These are phyloP conservation scores for Thaumetopoea pityocampa DNA, from an alignment of 1,140 invertebrate species.

Conservation along the genomic window DNA sequence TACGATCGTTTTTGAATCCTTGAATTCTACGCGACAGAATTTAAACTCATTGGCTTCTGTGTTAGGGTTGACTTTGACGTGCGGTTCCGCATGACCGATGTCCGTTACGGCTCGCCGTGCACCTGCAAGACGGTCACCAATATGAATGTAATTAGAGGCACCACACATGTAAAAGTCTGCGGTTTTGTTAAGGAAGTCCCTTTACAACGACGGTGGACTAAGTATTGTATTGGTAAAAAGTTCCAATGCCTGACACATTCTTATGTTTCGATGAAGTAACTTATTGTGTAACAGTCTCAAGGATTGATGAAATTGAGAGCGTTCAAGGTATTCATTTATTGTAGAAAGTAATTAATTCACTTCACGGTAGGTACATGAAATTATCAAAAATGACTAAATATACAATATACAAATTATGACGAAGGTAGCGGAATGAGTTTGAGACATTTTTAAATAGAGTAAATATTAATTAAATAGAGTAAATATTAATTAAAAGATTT, in stretches of 20 bases:
- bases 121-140: slow-evolving; percentile 61
- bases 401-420: too few relatives aligned
- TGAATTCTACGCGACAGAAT: slow-evolving; percentile 8
- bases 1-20: slow-evolving; percentile 25
- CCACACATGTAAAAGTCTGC: slow-evolving; percentile 46
- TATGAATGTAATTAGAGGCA: slow-evolving; percentile 63
- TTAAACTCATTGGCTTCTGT: slow-evolving; percentile 1
- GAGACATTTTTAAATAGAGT: too few relatives aligned
- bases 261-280: slow-evolving; percentile 1
- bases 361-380: too few relatives aligned
- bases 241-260: slow-evolving; percentile 4
- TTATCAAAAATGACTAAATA: too few relatives aligned
- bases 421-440: too few relatives aligned
- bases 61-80: slow-evolving; percentile 24
- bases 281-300: not conserved
- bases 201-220: slow-evolving; percentile 22
- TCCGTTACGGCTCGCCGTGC: slow-evolving; percentile 44
- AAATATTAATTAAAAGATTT: too few relatives aligned
- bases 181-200: slow-evolving; percentile 48
- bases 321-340: not conserved
- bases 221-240: slow-evolving; percentile 14
- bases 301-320: not conserved
- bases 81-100: slow-evolving; percentile 43
- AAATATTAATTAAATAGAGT: too few relatives aligned
- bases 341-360: too few relatives aligned